Percentiles rank a stretch among this genome's conserved stretches.
Conservation (phyloP, 2,888 invertebrate genomes). For the Dasypogon diadema region DNA sequence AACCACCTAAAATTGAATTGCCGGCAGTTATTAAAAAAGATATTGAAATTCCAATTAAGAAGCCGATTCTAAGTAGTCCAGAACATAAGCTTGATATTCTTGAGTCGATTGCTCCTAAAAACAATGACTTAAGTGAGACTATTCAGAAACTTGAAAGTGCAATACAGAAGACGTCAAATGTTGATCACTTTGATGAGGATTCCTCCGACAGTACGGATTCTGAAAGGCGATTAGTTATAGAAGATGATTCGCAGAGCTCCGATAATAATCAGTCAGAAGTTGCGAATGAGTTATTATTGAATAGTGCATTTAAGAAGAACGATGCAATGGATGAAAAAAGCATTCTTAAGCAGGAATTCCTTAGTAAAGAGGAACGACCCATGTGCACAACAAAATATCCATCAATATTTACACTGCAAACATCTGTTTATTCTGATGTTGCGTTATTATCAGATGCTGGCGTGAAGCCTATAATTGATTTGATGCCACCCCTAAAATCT, state of each 20-base stretch:
- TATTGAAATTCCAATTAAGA: slow-evolving; percentile 59
- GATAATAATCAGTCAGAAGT: slow-evolving; percentile 57
- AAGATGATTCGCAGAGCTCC: slow-evolving; percentile 67
- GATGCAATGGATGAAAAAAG: background rate
- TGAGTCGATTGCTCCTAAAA: slow-evolving; percentile 69
- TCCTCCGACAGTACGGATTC: slow-evolving; percentile 76
- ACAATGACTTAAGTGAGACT: slow-evolving; percentile 74
- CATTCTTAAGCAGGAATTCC: background rate
- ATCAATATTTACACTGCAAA: slow-evolving; percentile 58
- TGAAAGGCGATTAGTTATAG: slow-evolving; percentile 74
- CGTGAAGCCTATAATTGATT: slow-evolving; percentile 60
- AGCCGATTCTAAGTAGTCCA: slow-evolving; percentile 63
- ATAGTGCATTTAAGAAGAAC: slow-evolving; percentile 9
- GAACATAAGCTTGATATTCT: slow-evolving; percentile 65
- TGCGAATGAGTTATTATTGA: background rate
- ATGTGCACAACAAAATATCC: slow-evolving; percentile 37
- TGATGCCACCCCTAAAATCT: slow-evolving; percentile 20
- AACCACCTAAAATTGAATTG: slow-evolving; percentile 63
- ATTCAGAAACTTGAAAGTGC: slow-evolving; percentile 73
- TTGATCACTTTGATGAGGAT: slow-evolving; percentile 70
- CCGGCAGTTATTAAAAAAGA: slow-evolving; percentile 58
- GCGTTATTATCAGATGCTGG: slow-evolving; percentile 61
- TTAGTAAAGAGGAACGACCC: background rate
- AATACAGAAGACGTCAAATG: slow-evolving; percentile 58
- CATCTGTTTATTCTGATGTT: slow-evolving; percentile 57